These are phyloP conservation scores for Melipona beecheii DNA, from an alignment of 2,888 invertebrate genomes.

Conservation along the genomic window DNA sequence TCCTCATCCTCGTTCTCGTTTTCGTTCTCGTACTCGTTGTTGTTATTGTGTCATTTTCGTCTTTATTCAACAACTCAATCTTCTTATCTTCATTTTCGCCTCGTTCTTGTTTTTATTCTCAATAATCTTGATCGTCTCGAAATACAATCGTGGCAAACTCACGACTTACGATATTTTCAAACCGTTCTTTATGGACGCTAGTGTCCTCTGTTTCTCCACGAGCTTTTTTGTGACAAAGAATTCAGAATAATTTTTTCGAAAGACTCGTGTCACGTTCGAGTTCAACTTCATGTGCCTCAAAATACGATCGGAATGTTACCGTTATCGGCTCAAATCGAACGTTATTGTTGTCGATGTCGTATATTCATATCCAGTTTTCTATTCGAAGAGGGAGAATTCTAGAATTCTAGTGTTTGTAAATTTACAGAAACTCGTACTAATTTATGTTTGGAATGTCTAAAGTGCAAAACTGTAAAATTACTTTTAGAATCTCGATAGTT, in stretches of 20 bases:
- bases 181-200: neutral
- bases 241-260: constrained; percentile 52
- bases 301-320: constrained; percentile 58
- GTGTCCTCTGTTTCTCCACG: constrained; percentile 61
- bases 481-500: neutral
- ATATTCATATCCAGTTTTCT: constrained; percentile 21
- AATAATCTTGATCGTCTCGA: constrained; percentile 39
- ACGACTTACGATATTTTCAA: neutral
- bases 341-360: constrained; percentile 47
- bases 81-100: neutral
- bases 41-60: neutral
- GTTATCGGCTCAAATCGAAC: constrained; percentile 36
- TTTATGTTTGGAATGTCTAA: neutral
- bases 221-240: constrained; percentile 65
- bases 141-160: constrained; percentile 14
- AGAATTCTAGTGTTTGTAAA: neutral
- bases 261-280: constrained; percentile 58
- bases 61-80: neutral
- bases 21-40: constrained; percentile 9
- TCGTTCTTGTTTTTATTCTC: no score
- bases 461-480: neutral
- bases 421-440: neutral
- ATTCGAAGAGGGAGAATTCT: neutral
- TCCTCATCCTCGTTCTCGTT: neutral
- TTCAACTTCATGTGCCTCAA: constrained; percentile 70